Conservation (phyloP, 2,888 invertebrate genomes). For the Maniola hyperantus region DNA sequence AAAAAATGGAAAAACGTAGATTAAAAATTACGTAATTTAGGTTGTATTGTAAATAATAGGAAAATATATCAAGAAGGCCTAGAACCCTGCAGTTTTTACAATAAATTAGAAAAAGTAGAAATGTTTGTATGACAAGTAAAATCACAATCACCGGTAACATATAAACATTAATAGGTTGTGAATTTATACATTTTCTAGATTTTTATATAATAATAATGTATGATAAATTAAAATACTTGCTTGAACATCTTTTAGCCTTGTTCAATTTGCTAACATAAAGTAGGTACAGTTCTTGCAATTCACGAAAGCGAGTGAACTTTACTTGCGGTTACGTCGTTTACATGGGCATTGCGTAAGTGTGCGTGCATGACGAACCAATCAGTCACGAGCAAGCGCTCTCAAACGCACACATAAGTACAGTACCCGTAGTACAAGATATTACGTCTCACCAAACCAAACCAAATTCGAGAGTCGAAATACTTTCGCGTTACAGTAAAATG, state of each 20-base stretch:
- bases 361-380: too few relatives aligned
- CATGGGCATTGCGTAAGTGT: too few relatives aligned
- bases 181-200: conserved; percentile 82
- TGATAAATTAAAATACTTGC: conserved; percentile 46
- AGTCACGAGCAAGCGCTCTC: too few relatives aligned
- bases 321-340: too few relatives aligned
- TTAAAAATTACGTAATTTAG: neutral
- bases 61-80: conserved; percentile 51
- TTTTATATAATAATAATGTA: conserved; percentile 71
- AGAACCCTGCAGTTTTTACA: conserved; percentile 47
- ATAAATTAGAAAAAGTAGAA: conserved; percentile 28
- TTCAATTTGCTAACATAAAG: conserved; percentile 53
- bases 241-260: conserved; percentile 31
- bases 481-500: too few relatives aligned
- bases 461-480: too few relatives aligned
- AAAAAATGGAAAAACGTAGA: neutral
- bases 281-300: too few relatives aligned
- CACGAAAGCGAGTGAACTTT: too few relatives aligned
- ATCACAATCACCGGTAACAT: conserved; percentile 54
- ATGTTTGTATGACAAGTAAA: conserved; percentile 46
- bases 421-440: too few relatives aligned
- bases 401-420: too few relatives aligned
- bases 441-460: too few relatives aligned
- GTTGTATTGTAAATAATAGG: conserved; percentile 34
- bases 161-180: conserved; percentile 81